A percentile compares a stretch with the other conserved stretches of the same genome.
Conservation (phyloP, 2,888 invertebrate genomes). For the Ligdia adustata region DNA sequence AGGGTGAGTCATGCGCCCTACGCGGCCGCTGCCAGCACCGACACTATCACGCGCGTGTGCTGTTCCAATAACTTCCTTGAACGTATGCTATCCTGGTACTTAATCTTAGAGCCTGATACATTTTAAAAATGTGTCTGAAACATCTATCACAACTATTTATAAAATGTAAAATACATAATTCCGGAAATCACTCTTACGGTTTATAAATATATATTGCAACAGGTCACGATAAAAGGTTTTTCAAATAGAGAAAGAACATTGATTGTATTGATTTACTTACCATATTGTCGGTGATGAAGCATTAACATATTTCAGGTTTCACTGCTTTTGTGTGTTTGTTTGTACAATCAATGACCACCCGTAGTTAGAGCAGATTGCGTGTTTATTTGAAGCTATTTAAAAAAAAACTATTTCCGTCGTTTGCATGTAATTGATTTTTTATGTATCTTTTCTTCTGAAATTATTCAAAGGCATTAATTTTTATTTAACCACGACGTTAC, state of each 20-base stretch:
- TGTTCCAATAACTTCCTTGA: constrained; percentile 13
- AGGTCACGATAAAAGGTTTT: constrained; percentile 14
- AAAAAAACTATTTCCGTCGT: neutral
- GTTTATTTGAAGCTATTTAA: neutral
- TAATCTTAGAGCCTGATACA: too few species aligned
- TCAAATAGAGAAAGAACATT: constrained; percentile 33
- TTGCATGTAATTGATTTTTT: constrained; percentile 3
- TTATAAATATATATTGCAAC: constrained; percentile 19
- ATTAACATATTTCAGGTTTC: constrained; percentile 30
- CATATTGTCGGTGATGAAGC: constrained; percentile 71
- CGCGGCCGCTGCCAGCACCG: constrained; percentile 62
- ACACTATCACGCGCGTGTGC: constrained; percentile 22
- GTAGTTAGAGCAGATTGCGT: constrained; percentile 1
- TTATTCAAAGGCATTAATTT: too few species aligned
- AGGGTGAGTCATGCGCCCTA: constrained; percentile 88
- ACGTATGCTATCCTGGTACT: neutral
- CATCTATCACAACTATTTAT: too few species aligned
- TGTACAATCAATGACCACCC: constrained; percentile 18
- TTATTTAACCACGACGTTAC: neutral
- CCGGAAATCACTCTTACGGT: too few species aligned
- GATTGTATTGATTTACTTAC: constrained; percentile 33
- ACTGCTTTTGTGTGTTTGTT: constrained; percentile 32
- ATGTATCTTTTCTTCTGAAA: too few species aligned
- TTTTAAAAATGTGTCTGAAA: too few species aligned
- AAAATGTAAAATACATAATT: too few species aligned